These are phyloP conservation scores for Thereva nobilitata DNA, from an alignment of 2,888 invertebrate species.

Conservation along the genomic window DNA sequence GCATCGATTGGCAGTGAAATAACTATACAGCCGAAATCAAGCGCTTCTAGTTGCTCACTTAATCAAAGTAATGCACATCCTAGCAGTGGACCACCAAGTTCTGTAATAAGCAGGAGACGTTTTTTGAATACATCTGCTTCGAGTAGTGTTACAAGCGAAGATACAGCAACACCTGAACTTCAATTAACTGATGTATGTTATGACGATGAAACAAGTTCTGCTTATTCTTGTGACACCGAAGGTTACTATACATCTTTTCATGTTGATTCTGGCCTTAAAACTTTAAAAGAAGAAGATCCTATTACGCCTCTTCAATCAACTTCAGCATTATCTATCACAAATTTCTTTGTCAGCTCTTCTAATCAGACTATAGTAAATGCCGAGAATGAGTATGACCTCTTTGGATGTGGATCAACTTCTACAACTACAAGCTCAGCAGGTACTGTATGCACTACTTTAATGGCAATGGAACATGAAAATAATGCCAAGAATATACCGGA, in stretches of 20 bases:
- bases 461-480: slow-evolving; percentile 69
- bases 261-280: slow-evolving; percentile 90
- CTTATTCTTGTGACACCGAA: slow-evolving; percentile 95
- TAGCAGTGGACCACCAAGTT: slow-evolving; percentile 66
- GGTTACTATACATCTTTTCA: slow-evolving; percentile 98
- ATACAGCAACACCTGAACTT: slow-evolving; percentile 81
- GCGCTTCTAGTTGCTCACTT: slow-evolving; percentile 71
- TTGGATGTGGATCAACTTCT: slow-evolving; percentile 88
- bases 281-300: slow-evolving; percentile 77
- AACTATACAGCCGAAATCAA: slow-evolving; percentile 70
- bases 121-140: slow-evolving; percentile 77
- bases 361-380: slow-evolving; percentile 73
- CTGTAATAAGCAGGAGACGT: slow-evolving; percentile 69
- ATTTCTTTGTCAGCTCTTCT: slow-evolving; percentile 70
- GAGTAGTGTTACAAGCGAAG: slow-evolving; percentile 83
- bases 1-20: slow-evolving; percentile 85
- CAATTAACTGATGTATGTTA: slow-evolving; percentile 71
- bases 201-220: slow-evolving; percentile 87
- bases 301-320: slow-evolving; percentile 74
- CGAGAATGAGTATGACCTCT: slow-evolving; percentile 88
- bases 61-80: slow-evolving; percentile 62
- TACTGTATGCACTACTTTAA: slow-evolving; percentile 82
- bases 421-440: slow-evolving; percentile 90
- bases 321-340: slow-evolving; percentile 66
- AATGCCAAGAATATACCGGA: slow-evolving; percentile 67